phyloP scores from a whole-genome alignment of 2,888 invertebrate species.

The Lasioglossum lativentre region DNA sequence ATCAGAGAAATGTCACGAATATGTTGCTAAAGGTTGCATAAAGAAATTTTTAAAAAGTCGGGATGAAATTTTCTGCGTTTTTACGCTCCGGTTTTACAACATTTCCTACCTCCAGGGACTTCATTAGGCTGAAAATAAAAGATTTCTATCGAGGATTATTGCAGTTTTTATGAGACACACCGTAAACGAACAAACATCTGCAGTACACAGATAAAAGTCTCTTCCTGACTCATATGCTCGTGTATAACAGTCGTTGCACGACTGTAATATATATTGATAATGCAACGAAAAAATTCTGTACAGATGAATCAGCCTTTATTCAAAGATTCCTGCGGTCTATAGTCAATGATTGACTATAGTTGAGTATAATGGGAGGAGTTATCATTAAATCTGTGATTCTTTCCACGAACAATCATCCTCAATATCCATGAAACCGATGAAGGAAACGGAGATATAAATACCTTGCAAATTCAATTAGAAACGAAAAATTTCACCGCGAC shows the following conservation, averaged over 20 bases:
- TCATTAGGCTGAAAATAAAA: not conserved
- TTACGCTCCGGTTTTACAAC: not conserved
- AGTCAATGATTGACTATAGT: not conserved
- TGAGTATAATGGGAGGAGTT: not conserved
- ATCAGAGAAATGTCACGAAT: too few species aligned
- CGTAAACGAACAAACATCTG: not conserved
- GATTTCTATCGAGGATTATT: not conserved
- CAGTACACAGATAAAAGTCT: not conserved
- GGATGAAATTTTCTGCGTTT: not conserved
- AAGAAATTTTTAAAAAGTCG: too few species aligned
- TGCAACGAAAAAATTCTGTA: not conserved
- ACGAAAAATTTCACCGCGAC: conserved; percentile 10
- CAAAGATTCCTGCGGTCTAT: not conserved
- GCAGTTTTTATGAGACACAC: not conserved
- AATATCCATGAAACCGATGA: not conserved
- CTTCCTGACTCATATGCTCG: not conserved
- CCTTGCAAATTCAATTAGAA: not conserved
- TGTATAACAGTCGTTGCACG: not conserved
- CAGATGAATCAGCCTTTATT: not conserved
- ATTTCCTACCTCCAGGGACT: too few species aligned
- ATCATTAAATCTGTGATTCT: not conserved
- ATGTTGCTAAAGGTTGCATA: too few species aligned
- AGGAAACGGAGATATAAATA: not conserved
- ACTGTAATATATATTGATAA: not conserved
- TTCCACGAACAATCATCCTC: not conserved